Evolutionary conservation across 23 tunicate species (phyloP), one percentile per base, ranked within the genome.

Genomic region (Clavelina lepadiformis): DNA sequence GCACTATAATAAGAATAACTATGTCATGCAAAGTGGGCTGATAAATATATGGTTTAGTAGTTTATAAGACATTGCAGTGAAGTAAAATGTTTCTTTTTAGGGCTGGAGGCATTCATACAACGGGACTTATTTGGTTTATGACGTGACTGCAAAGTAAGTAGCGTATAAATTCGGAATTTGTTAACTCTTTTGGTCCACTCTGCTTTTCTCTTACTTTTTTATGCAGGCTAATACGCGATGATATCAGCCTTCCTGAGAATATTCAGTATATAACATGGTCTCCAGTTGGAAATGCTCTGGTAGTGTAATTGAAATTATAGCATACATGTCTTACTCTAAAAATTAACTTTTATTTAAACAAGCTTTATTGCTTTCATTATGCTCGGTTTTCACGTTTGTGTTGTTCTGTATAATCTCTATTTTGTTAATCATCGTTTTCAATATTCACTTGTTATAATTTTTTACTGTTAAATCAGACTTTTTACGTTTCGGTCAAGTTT

Each of bases 31-130:
- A n/a, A n/a, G n/a, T n/a, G n/a, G n/a, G n/a, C n/a, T n/a, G n/a
- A n/a, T n/a, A n/a, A n/a, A n/a, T n/a, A n/a, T n/a, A n/a, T n/a
- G n/a, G n/a, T n/a, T n/a, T n/a, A n/a, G n/a, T n/a, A n/a, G n/a
- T n/a, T n/a, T n/a, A n/a, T n/a, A n/a, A n/a, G n/a, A n/a, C n/a
- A n/a, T n/a, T n/a, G n/a, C n/a, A n/a, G n/a, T n/a, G 8, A n/a
- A 7, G 27, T 8, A 7, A 13, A 65, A 7, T 65, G 11, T 46
- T 8, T 18, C 35, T 68, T 4, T 58, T 13, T 49, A 82, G 89
- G 89, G 89, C 19, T 82, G 89, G 89, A 65, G 89, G 33, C 89
- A 82, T 65, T 82, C 89, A 20, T 82, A 73, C 89, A 82, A 73
- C 67, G 89, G 68, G 44, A 65, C 80, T 2, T 82, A 82, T 44